Percentiles rank a stretch among this genome's conserved stretches.
These are phyloP conservation scores for Melinaea marsaeus DNA, from an alignment of 2,888 invertebrate species.

Conservation along the genomic window DNA sequence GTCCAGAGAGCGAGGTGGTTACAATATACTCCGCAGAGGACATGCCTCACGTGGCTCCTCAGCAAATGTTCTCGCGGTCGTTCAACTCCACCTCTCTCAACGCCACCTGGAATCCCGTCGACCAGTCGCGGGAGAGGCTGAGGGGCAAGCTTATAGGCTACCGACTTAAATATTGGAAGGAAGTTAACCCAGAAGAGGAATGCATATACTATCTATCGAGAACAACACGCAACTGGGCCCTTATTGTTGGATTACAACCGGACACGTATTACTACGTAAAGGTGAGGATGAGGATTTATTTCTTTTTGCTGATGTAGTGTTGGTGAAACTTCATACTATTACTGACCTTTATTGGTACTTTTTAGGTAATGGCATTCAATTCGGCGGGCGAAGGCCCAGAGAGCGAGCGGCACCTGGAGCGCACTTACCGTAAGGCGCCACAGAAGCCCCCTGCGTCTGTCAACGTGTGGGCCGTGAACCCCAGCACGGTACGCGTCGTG, in stretches of 20 bases:
- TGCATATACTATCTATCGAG: constrained; percentile 91
- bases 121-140: constrained; percentile 88
- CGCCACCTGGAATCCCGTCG: constrained; percentile 93
- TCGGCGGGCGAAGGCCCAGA: constrained; percentile 97
- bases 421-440: constrained; percentile 94
- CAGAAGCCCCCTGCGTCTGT: constrained; percentile 97
- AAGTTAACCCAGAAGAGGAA: constrained; percentile 84
- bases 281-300: constrained; percentile 48
- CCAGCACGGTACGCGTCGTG: constrained; percentile 90
- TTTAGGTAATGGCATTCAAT: constrained; percentile 93
- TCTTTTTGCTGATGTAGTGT: too few relatives aligned
- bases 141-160: constrained; percentile 95
- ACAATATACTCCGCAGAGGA: constrained; percentile 92
- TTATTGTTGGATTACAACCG: constrained; percentile 94
- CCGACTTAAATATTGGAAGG: constrained; percentile 95
- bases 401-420: constrained; percentile 91
- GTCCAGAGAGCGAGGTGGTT: constrained; percentile 87
- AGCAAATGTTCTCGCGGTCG: constrained; percentile 85
- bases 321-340: too few relatives aligned
- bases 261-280: constrained; percentile 96
- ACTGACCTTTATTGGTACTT: constrained; percentile 8
- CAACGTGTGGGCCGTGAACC: constrained; percentile 88
- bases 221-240: constrained; percentile 88
- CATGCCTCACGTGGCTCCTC: constrained; percentile 94
- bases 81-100: constrained; percentile 95